Percentiles rank a stretch among this genome's conserved stretches.
phyloP scores from a whole-genome alignment of 2,888 invertebrate species.

The Dicycla oo region DNA sequence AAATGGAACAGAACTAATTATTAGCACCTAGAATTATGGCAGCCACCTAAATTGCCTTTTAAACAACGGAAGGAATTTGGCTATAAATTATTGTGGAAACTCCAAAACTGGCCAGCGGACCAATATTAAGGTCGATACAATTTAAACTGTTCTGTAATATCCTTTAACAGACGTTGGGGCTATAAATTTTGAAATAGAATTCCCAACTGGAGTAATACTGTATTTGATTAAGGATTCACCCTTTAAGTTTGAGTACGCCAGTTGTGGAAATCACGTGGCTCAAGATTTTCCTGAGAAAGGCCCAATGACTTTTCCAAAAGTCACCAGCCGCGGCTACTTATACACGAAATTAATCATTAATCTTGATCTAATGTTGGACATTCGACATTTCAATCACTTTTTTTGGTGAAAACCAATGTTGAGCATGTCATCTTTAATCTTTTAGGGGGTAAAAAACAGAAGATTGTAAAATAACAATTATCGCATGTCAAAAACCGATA shows the following conservation, averaged over 20 bases:
- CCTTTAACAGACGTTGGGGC: neutral
- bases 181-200: conserved; percentile 35
- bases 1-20: conserved; percentile 19
- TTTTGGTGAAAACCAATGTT: neutral
- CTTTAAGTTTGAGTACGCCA: conserved; percentile 11
- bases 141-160: conserved; percentile 28
- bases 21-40: conserved; percentile 6
- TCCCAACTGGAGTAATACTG: conserved; percentile 24
- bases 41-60: conserved; percentile 10
- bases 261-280: neutral
- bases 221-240: conserved; percentile 15
- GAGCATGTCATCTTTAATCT: neutral
- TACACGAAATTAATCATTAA: neutral
- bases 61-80: conserved; percentile 33
- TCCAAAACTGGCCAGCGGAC: conserved; percentile 9
- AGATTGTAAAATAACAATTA: neutral
- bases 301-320: neutral
- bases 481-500: neutral
- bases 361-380: neutral
- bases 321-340: neutral
- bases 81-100: conserved; percentile 31
- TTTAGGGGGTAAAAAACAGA: neutral
- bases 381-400: neutral
- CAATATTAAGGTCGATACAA: conserved; percentile 33
- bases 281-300: neutral